Base-by-base conservation (phyloP, 1,140 invertebrate species). In the Yoshiicerus persimilis region DNA sequence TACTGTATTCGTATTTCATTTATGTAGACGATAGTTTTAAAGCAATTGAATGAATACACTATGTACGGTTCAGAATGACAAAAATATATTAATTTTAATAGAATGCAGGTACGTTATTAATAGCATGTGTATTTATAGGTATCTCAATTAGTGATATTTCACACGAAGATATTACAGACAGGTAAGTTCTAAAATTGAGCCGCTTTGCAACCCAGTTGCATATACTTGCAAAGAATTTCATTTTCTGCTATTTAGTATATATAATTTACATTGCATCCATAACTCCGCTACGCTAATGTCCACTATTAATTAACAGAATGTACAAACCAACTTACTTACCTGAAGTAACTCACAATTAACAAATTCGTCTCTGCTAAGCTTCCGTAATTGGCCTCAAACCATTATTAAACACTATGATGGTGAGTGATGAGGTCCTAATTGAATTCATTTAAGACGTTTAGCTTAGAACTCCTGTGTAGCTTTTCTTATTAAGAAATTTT, bases 101-200 rank as follows among this genome's bases (percentile, higher is more conserved):
- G 75, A 80, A 30, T 80, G 20, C 75, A 80, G 75, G 75, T 80
- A 80, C 75, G n/a, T 80, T 56, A 30, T 70, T 70, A 77, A 80
- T 80, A 80, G 75, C 75, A n/a, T 80, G 75, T 80, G n/a, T n/a
- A n/a, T n/a, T 27, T 70, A 30, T 30, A 70, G 25, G 30, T 10
- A 80, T 80, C 75, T n/a, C 32, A 80, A 34, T 38, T 80, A 56
- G 75, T 80, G 75, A 80, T 80, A 80, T 38, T 38, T 80, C 32
- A 80, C 32, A 80, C 32, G 75, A 80, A 80, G 30, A 80, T 80
- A 80, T 80, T 80, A 80, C 75, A 80, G 75, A 80, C 75, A 80
- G 75, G 32, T 80, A 80, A 80, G 75, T 80, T 80, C 75, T 80
- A 80, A 80, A 80, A 80, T 80, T 80, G 75, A 80, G 75, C 75